Base-by-base conservation (phyloP, 2,797 vertebrate species). In the Malurus splendens region DNA sequence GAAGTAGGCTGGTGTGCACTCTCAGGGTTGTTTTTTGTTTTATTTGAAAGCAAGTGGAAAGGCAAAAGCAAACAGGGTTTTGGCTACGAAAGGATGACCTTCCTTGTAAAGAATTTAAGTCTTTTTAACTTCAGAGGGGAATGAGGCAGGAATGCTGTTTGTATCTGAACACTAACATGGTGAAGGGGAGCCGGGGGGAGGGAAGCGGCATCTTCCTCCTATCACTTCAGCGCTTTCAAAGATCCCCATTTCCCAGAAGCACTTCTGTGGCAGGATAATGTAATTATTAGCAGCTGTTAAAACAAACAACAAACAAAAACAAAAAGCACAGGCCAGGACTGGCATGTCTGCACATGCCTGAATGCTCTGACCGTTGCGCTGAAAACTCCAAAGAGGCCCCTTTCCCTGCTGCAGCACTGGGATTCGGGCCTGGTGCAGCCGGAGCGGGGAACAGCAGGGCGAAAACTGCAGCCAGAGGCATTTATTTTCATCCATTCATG, bases 71-170 rank as follows among this genome's bases (percentile, higher is more conserved):
- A 97, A 96, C 94, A 96, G 94, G 81, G 94, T 91, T 97, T 96
- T 96, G 96, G 97, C 97, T 95, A 93, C n/a, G 68, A 95, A 96
- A 92, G 91, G 95, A 96, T 98, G 97, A 98, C 96, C 97, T 98
- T 96, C 95, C 93, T 95, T 94, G 93, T 89, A 95, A 97, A 97
- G 97, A 97, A 98, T 98, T 97, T 96, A 93, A 96, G 92, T 95
- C 93, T 96, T 97, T 97, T 96, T 86, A 90, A 95, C 96, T 97
- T 96, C 79, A 85, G 96, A 96, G 93, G 88, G 85, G 95, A 95
- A 93, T 62, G 92, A 96, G 87, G 86, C 93, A 93, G 90, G 93
- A 95, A 97, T 96, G 96, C 90, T 95, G 95, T 96, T 85, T 94
- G 94, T 93, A 95, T 95, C 93, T 94, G 95, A 96, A 92, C 93